phyloP scores from a whole-genome alignment of 2,113 vertebrate genomes.

The Oryctolagus cuniculus region DNA sequence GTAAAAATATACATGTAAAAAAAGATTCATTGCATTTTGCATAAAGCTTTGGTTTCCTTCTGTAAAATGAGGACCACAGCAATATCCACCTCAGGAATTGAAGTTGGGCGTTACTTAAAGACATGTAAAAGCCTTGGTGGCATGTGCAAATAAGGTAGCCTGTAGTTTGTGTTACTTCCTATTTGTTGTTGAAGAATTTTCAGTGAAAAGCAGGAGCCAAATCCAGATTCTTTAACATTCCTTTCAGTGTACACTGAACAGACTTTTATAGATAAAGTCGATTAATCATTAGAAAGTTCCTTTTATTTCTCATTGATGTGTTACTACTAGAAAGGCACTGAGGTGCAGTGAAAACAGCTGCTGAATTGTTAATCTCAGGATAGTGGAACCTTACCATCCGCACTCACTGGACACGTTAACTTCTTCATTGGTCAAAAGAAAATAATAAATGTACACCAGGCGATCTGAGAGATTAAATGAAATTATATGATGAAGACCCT shows the following conservation, averaged over 20 bases:
- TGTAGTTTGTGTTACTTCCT: not conserved
- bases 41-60: not conserved
- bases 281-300: conserved; percentile 22
- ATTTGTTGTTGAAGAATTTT: conserved; percentile 51
- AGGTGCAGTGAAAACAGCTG: conserved; percentile 24
- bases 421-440: conserved; percentile 34
- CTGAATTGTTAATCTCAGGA: conserved; percentile 57
- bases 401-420: not conserved
- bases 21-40: no score
- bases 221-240: not conserved
- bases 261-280: conserved; percentile 21
- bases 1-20: no score
- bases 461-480: conserved; percentile 45
- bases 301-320: not conserved
- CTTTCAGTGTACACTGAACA: not conserved
- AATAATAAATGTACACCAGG: not conserved
- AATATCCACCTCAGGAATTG: not conserved
- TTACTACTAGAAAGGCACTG: conserved; percentile 48
- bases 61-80: not conserved
- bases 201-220: not conserved
- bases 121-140: not conserved
- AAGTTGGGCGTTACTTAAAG: not conserved
- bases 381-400: not conserved
- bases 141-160: not conserved
- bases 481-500: not conserved